Evolutionary conservation across 2,113 vertebrate species (phyloP).

Genomic region (Pollimyrus isidori): DNA sequence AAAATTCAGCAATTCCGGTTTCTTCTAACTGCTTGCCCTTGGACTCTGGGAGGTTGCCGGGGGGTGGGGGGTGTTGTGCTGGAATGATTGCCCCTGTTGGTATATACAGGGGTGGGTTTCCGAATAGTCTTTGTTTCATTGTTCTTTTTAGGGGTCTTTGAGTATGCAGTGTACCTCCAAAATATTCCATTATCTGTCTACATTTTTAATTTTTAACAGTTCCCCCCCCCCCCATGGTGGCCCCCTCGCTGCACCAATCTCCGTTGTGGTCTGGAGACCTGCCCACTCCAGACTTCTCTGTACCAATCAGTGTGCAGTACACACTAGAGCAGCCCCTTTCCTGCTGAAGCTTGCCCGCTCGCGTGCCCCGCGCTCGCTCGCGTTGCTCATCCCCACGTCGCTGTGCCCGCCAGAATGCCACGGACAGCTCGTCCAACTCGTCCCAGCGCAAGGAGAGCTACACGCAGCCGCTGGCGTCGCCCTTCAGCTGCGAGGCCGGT

Average conservation of each 20-base stretch:
- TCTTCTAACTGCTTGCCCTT: not conserved
- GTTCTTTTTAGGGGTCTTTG: not conserved
- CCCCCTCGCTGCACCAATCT: not conserved
- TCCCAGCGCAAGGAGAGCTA: constrained; percentile 34
- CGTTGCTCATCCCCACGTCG: not conserved
- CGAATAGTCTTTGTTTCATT: not conserved
- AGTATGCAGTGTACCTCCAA: not conserved
- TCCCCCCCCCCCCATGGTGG: not conserved
- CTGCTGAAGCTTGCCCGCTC: not conserved
- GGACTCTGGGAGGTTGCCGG: not conserved
- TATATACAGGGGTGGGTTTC: not conserved
- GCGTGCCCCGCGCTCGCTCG: not conserved
- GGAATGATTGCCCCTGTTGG: not conserved
- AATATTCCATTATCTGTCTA: not conserved
- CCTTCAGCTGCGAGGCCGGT: constrained; percentile 73
- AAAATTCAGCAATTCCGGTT: not conserved
- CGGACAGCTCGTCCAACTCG: constrained; percentile 36
- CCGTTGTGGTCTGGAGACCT: not conserved
- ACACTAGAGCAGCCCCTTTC: not conserved
- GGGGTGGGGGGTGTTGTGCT: not conserved
- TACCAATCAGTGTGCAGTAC: not conserved
- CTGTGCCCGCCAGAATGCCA: constrained; percentile 7
- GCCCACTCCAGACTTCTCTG: not conserved
- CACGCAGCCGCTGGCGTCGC: constrained; percentile 74
- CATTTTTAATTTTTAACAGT: too few species aligned